Evolutionary conservation across 2,113 vertebrate genomes (phyloP), one percentile per base, ranked within the genome.

Genomic region (Micronisus gabar): DNA sequence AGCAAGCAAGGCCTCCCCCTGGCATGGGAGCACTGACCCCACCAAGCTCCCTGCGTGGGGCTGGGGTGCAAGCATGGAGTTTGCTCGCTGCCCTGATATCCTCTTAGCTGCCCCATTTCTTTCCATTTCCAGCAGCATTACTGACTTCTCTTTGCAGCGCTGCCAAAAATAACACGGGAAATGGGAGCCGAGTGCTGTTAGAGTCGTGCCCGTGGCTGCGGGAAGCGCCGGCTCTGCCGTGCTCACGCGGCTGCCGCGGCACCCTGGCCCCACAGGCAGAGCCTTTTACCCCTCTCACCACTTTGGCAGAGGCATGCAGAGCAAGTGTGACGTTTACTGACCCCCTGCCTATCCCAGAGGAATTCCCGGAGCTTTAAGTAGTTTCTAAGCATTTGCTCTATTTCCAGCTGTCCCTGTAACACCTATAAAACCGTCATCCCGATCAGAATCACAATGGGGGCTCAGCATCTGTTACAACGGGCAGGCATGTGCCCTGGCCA

Each of bases 181-280:
- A 74, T 3, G 38, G 62, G 86, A 71, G 75, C 72, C 3, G 6
- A 78, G 63, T 12, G 59, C 80, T 66, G 75, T 16, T 6, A 71
- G 76, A 56, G 84, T 25, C 0, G 0, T 74, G 70, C 36, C 27
- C 0, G 1, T 32, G 61, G 66, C 66, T 23, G 21, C 4, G 63
- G 67, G 85, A 93, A 18, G 53, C 58, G 70, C 67, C 7, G 6
- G 79, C 58, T 90, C 52, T 71, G 62, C 73, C 0, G 0, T 27
- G 74, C 65, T 88, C 70, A 17, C 23, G 70, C 1, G 2, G 70
- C 47, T 63, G 68, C 78, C 67, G 9, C 0, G 0, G 70, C 0
- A 4, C 27, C 32, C 61, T 27, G 43, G 15, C 38, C 52, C 55
- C 68, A 18, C 50, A 27, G n/a, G 45, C 45, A 88, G 53, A 86